These are phyloP conservation scores for Drosophila tsacasi DNA, from an alignment of 1,140 invertebrate genomes.

Conservation along the genomic window DNA sequence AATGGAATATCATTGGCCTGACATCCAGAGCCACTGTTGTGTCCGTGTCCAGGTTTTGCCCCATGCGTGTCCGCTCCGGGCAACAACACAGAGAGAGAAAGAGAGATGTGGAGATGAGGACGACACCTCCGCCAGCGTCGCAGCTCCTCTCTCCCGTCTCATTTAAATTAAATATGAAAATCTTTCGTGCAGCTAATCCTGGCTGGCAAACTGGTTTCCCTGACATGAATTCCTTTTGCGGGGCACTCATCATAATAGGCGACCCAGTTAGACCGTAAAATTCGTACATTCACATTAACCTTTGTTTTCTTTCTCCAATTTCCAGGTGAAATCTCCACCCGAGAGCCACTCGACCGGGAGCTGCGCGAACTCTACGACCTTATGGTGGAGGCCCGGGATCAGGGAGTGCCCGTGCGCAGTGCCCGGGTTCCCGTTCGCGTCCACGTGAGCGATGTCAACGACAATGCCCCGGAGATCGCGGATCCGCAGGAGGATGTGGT, in stretches of 20 bases:
- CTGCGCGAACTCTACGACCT: constrained; percentile 91
- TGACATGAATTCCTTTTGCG: constrained; percentile 67
- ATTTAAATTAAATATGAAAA: constrained; percentile 85
- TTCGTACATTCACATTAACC: background rate
- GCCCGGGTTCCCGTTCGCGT: constrained; percentile 91
- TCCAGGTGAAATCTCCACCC: constrained; percentile 93
- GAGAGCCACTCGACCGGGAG: constrained; percentile 94
- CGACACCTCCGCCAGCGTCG: too few species aligned
- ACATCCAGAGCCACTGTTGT: constrained; percentile 72
- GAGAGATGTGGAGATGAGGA: background rate
- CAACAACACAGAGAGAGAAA: background rate
- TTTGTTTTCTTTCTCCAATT: background rate
- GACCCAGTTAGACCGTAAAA: constrained; percentile 57
- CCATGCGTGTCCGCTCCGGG: constrained; percentile 61
- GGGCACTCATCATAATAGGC: constrained; percentile 66
- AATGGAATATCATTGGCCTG: constrained; percentile 84
- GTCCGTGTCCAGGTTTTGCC: constrained; percentile 15
- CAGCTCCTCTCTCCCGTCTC: constrained; percentile 39
- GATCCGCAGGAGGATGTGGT: constrained; percentile 95
- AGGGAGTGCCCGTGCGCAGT: constrained; percentile 91
- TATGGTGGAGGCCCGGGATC: constrained; percentile 93
- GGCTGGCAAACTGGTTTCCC: constrained; percentile 61
- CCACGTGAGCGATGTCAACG: constrained; percentile 93
- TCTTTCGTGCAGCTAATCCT: constrained; percentile 82
- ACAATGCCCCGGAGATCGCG: constrained; percentile 95